Conservation (phyloP, 2,888 invertebrate species). For the Xanthorhoe designata region DNA sequence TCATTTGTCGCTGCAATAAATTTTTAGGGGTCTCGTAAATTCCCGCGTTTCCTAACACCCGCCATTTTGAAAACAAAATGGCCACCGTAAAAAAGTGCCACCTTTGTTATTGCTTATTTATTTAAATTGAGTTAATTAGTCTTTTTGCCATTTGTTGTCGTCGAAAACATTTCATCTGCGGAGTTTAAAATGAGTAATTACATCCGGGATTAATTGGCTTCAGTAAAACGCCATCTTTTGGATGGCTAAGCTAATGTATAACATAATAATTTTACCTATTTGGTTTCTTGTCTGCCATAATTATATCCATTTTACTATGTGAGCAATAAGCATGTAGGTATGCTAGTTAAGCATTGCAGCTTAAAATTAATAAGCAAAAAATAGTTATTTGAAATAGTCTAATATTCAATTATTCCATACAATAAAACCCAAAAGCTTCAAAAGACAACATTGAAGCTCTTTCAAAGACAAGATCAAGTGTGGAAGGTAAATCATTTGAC, state of each 20-base stretch:
- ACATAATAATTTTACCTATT: no score
- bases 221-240: background rate
- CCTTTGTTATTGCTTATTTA: slow-evolving; percentile 60
- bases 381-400: background rate
- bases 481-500: slow-evolving; percentile 36
- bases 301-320: no score
- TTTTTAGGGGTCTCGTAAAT: slow-evolving; percentile 44
- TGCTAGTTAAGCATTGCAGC: no score
- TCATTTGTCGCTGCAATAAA: slow-evolving; percentile 45
- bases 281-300: no score
- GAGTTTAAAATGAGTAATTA: slow-evolving; percentile 12
- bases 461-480: slow-evolving; percentile 29
- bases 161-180: slow-evolving; percentile 42
- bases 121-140: slow-evolving; percentile 65
- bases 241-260: no score
- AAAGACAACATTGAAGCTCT: slow-evolving; percentile 15
- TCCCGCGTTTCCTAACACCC: slow-evolving; percentile 41
- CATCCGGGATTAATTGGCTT: background rate
- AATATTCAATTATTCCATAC: slow-evolving; percentile 5
- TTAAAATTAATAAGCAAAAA: no score
- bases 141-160: slow-evolving; percentile 49
- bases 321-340: no score
- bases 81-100: slow-evolving; percentile 48
- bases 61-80: slow-evolving; percentile 49
- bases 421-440: slow-evolving; percentile 7